These are phyloP conservation scores for Neelides folsomi DNA, from an alignment of 2,888 invertebrate genomes.

Conservation along the genomic window DNA sequence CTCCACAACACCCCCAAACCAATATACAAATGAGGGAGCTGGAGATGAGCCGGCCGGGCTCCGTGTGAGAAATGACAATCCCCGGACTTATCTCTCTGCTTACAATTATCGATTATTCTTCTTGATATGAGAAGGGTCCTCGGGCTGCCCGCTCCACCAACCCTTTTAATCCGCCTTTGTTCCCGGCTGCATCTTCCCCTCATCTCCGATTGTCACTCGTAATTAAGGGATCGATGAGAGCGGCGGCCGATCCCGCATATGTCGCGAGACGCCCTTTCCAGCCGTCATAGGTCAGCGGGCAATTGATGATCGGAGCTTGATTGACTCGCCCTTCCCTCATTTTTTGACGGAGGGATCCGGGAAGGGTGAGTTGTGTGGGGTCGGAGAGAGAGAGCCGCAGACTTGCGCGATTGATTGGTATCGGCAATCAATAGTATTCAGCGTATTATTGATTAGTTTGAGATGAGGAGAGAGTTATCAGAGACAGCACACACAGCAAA, in stretches of 20 bases:
- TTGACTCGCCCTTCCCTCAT: slow-evolving; percentile 7
- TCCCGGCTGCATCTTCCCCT: slow-evolving; percentile 8
- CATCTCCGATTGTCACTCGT: slow-evolving; percentile 33
- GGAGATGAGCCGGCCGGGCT: slow-evolving; percentile 8
- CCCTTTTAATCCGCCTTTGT: slow-evolving; percentile 29
- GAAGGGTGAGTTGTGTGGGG: slow-evolving; percentile 6
- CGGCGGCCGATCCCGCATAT: slow-evolving; percentile 32
- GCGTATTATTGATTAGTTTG: slow-evolving; percentile 35
- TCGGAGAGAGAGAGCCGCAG: slow-evolving; percentile 12
- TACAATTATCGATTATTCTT: slow-evolving; percentile 33
- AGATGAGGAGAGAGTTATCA: slow-evolving; percentile 35
- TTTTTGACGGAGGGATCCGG: background rate
- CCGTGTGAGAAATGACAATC: slow-evolving; percentile 25
- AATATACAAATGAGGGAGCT: slow-evolving; percentile 13
- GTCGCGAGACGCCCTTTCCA: slow-evolving; percentile 14
- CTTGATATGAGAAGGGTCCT: slow-evolving; percentile 6
- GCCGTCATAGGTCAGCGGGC: background rate
- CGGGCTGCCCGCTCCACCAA: slow-evolving; percentile 20
- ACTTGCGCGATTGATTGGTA: slow-evolving; percentile 33
- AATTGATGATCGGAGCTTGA: background rate
- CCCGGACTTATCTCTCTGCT: slow-evolving; percentile 30
- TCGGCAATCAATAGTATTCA: slow-evolving; percentile 33
- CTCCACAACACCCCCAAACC: no score
- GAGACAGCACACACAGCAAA: slow-evolving; percentile 31
- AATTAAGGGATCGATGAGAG: slow-evolving; percentile 33